phyloP scores from a whole-genome alignment of 1,140 invertebrate species.

The Aphelenchoides avenae region DNA sequence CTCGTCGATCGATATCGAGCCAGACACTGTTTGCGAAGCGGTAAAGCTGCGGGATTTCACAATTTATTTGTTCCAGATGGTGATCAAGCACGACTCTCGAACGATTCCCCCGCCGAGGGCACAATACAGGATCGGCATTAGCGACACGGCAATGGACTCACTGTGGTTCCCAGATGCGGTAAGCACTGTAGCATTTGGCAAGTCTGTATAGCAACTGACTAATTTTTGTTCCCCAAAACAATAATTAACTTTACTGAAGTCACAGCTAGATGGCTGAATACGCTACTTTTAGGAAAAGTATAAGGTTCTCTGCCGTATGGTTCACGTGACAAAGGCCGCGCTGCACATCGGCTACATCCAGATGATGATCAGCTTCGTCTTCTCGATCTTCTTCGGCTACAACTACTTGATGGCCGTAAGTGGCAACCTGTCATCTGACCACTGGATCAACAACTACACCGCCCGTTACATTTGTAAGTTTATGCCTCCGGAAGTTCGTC shows the following conservation, averaged over 20 bases:
- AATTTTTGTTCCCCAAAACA: too few relatives aligned
- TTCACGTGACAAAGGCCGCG: conserved; percentile 54
- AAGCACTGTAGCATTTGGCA: too few relatives aligned
- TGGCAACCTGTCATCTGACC: conserved; percentile 42
- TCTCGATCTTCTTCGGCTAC: conserved; percentile 43
- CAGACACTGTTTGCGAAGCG: too few relatives aligned
- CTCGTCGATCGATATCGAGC: too few relatives aligned
- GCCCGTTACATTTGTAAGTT: conserved; percentile 49
- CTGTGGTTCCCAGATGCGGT: conserved; percentile 51
- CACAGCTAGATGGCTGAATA: background rate
- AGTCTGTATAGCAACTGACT: too few relatives aligned
- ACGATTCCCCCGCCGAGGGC: too few relatives aligned
- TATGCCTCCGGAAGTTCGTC: conserved; percentile 19
- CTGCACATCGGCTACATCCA: conserved; percentile 49
- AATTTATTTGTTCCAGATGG: too few relatives aligned
- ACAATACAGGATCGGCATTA: conserved; percentile 38
- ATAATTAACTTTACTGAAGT: too few relatives aligned
- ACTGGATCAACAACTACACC: conserved; percentile 52
- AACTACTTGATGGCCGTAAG: conserved; percentile 46
- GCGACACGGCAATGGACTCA: conserved; percentile 38
- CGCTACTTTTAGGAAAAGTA: conserved; percentile 50
- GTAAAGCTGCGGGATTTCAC: too few relatives aligned
- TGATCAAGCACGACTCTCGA: too few relatives aligned
- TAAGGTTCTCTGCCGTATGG: conserved; percentile 47
- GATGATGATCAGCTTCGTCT: conserved; percentile 45